Conservation (phyloP, 2,888 invertebrate genomes). For the Lithophane semibrunnea region DNA sequence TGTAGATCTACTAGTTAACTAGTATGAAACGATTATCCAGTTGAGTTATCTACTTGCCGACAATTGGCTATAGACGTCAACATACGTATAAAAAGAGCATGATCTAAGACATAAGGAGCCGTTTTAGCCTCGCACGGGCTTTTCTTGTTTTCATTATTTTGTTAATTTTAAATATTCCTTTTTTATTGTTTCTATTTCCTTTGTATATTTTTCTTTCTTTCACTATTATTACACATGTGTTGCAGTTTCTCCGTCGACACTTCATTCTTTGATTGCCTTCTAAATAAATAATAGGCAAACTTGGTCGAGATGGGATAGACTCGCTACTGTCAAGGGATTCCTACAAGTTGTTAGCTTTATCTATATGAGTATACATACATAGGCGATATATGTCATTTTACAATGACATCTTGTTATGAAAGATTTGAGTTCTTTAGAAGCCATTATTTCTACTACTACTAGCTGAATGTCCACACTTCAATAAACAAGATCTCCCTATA, state of each 20-base stretch:
- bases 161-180: not conserved
- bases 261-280: not conserved
- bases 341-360: not conserved
- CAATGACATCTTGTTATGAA: not conserved
- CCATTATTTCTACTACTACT: not conserved
- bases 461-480: not conserved
- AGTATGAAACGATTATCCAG: slow-evolving; percentile 40
- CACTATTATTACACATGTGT: not conserved
- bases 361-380: not conserved
- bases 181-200: not conserved
- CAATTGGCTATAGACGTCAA: slow-evolving; percentile 38
- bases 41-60: slow-evolving; percentile 27
- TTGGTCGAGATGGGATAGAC: not conserved
- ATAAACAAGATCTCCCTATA: not conserved
- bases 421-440: not conserved
- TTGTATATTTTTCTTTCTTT: not conserved
- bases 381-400: not conserved
- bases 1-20: not conserved
- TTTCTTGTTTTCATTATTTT: not conserved
- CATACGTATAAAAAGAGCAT: slow-evolving; percentile 8
- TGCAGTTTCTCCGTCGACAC: not conserved
- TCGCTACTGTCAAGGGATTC: slow-evolving; percentile 4
- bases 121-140: too few species aligned
- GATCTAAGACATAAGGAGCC: slow-evolving; percentile 14
- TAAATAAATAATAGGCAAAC: slow-evolving; percentile 16